Percentiles rank a stretch among this genome's conserved stretches.
These are phyloP conservation scores for Tortrix viridana DNA, from an alignment of 2,888 invertebrate genomes.

Conservation along the genomic window DNA sequence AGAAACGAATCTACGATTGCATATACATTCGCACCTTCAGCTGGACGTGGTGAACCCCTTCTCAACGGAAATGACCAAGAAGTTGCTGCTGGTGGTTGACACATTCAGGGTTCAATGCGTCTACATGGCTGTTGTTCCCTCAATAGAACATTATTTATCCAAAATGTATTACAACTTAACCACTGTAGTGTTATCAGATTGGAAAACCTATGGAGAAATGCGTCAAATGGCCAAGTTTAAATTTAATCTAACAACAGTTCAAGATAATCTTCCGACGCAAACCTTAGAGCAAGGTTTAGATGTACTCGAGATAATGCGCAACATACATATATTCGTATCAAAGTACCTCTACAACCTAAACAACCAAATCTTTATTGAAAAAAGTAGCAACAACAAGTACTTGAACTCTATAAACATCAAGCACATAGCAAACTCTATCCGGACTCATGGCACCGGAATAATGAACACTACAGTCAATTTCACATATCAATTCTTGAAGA, in stretches of 20 bases:
- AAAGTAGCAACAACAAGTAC: constrained; percentile 95
- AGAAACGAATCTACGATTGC: constrained; percentile 96
- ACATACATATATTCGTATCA: constrained; percentile 97
- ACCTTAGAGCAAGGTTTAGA: constrained; percentile 98
- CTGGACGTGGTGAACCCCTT: constrained; percentile 89
- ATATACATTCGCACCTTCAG: constrained; percentile 96
- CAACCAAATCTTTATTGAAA: constrained; percentile 97
- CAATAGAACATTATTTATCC: constrained; percentile 95
- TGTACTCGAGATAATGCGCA: constrained; percentile 98
- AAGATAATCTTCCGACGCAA: constrained; percentile 97
- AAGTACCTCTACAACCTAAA: constrained; percentile 98
- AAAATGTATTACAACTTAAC: constrained; percentile 98
- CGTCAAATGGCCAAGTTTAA: constrained; percentile 94
- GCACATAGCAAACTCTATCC: constrained; percentile 98
- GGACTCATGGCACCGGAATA: constrained; percentile 98
- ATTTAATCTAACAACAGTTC: constrained; percentile 91
- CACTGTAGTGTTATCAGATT: constrained; percentile 98
- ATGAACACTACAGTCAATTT: constrained; percentile 97
- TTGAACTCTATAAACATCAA: constrained; percentile 97
- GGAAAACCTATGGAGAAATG: constrained; percentile 99
- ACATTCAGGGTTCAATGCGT: constrained; percentile 82
- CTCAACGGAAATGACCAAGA: constrained; percentile 86
- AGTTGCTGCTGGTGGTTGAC: constrained; percentile 84
- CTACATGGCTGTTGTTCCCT: constrained; percentile 86
- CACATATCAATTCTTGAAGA: constrained; percentile 96